Evolutionary conservation across 2,797 vertebrate genomes (phyloP).

Genomic region (Numenius phaeopus): DNA sequence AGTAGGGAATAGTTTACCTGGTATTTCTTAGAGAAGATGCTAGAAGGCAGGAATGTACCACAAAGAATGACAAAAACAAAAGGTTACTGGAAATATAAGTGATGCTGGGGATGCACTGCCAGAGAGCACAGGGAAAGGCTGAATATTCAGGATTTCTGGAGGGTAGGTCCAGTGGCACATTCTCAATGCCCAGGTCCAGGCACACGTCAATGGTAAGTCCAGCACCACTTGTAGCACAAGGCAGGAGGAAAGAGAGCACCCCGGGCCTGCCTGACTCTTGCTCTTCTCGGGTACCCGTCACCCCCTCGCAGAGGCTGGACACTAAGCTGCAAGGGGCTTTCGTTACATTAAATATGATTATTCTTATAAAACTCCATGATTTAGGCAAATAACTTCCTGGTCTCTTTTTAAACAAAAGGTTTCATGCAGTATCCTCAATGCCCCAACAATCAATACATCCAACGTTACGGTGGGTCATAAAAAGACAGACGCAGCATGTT

Average conservation of each 20-base stretch:
- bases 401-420: neutral
- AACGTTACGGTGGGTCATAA: fast-evolving
- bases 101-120: neutral
- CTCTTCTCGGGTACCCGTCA: neutral
- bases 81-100: neutral
- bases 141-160: neutral
- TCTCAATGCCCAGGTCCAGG: neutral
- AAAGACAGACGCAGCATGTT: neutral
- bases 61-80: neutral
- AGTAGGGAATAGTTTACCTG: neutral
- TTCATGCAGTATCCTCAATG: neutral
- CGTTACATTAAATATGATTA: neutral
- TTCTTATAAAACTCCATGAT: neutral
- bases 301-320: neutral
- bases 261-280: neutral
- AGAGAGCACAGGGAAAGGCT: neutral
- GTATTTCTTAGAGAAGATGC: neutral
- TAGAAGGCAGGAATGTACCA: neutral
- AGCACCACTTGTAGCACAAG: fast-evolving
- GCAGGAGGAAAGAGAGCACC: neutral
- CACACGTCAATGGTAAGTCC: fast-evolving
- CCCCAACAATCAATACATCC: neutral
- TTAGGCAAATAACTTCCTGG: neutral
- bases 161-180: neutral
- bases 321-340: neutral